phyloP scores from a whole-genome alignment of 1,140 invertebrate genomes.

The Caenorhabditis remanei region DNA sequence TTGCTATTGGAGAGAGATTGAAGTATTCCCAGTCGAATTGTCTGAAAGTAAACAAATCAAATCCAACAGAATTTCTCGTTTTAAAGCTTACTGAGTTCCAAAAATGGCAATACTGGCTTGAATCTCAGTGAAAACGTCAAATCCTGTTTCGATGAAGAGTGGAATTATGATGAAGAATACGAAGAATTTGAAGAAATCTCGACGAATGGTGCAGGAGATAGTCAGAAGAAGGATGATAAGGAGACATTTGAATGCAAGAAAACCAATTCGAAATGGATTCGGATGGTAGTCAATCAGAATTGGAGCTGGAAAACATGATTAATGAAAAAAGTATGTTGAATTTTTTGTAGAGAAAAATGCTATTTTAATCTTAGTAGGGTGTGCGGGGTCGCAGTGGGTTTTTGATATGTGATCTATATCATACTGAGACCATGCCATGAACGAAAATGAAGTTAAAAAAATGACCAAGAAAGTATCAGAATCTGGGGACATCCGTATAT shows the following conservation, averaged over 20 bases:
- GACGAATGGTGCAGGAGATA: conserved; percentile 24
- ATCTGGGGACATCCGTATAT: too few relatives aligned
- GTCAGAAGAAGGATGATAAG: conserved; percentile 51
- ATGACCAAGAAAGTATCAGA: too few relatives aligned
- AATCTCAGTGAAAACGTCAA: conserved; percentile 57
- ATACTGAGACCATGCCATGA: too few relatives aligned
- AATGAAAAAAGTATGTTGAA: background rate
- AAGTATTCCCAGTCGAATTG: conserved; percentile 38
- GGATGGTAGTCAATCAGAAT: conserved; percentile 18
- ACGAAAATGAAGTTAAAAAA: too few relatives aligned
- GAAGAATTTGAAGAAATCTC: conserved; percentile 52
- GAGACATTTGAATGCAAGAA: conserved; percentile 46
- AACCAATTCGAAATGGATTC: conserved; percentile 35
- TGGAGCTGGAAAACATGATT: background rate
- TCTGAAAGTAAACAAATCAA: background rate
- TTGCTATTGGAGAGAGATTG: conserved; percentile 24
- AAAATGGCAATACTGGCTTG: conserved; percentile 4
- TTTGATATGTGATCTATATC: too few relatives aligned
- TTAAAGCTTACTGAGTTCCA: background rate
- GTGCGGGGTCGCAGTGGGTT: too few relatives aligned
- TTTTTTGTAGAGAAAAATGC: too few relatives aligned
- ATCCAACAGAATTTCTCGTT: background rate
- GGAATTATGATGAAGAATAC: conserved; percentile 48
- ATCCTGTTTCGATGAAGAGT: conserved; percentile 53
- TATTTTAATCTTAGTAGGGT: too few relatives aligned